phyloP scores from a whole-genome alignment of 1,140 invertebrate genomes.

The Drosophila takahashii region DNA sequence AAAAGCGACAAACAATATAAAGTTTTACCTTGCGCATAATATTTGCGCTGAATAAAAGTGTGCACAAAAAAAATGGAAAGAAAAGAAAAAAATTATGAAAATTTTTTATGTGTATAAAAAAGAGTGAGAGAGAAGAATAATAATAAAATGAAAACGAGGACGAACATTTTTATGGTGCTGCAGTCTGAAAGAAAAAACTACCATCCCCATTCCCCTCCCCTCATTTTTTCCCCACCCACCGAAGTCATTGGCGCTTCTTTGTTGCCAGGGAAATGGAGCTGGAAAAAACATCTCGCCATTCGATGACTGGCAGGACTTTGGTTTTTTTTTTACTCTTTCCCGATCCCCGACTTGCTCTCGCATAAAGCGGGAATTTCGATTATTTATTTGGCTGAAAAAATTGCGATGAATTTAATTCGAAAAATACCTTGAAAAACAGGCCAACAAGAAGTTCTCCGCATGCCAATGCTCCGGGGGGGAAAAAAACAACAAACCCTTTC shows the following conservation, averaged over 20 bases:
- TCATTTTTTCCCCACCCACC: constrained; percentile 6
- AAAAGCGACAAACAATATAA: constrained; percentile 32
- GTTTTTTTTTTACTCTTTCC: background rate
- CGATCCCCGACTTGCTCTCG: constrained; percentile 12
- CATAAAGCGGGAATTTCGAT: constrained; percentile 49
- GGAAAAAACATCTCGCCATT: constrained; percentile 32
- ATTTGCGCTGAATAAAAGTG: constrained; percentile 43
- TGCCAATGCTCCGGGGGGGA: too few species aligned
- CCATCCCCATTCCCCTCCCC: constrained; percentile 6
- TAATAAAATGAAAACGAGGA: constrained; percentile 66
- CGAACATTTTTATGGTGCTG: constrained; percentile 56
- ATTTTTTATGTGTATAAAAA: constrained; percentile 37
- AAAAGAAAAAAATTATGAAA: constrained; percentile 31
- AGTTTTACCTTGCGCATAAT: constrained; percentile 48
- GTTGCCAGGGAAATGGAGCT: constrained; percentile 32
- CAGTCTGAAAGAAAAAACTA: constrained; percentile 36
- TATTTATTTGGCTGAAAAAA: constrained; percentile 46
- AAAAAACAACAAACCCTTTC: constrained; percentile 10
- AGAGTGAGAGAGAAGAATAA: constrained; percentile 8
- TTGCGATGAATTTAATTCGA: constrained; percentile 44
- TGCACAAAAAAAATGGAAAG: constrained; percentile 13
- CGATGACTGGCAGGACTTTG: constrained; percentile 21
- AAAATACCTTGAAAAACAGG: constrained; percentile 30
- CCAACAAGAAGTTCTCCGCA: background rate
- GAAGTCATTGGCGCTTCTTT: constrained; percentile 47